Percentiles rank a stretch among this genome's conserved stretches.
Conservation (phyloP, 2,113 vertebrate species). For the Anser cygnoides region DNA sequence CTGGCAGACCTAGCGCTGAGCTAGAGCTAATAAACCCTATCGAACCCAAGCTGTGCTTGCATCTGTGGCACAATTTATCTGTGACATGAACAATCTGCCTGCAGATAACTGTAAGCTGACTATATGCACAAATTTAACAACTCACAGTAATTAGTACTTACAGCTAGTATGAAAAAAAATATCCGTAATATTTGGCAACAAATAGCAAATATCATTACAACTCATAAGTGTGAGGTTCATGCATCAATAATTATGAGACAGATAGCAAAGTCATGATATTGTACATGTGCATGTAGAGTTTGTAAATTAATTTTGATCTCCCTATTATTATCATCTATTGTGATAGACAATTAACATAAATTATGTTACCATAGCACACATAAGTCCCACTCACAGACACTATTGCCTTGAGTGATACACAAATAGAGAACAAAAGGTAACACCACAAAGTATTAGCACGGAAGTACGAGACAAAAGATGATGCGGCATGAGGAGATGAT, state of each 20-base stretch:
- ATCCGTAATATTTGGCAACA: conserved; percentile 28
- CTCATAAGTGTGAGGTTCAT: not conserved
- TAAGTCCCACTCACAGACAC: not conserved
- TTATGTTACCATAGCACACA: not conserved
- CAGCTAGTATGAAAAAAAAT: not conserved
- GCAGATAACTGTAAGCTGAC: conserved; percentile 20
- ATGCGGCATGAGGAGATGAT: not conserved
- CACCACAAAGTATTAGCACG: not conserved
- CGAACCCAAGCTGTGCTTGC: conserved; percentile 44
- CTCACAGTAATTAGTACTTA: conserved; percentile 41
- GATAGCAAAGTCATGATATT: conserved; percentile 1
- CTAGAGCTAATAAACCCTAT: conserved; percentile 14
- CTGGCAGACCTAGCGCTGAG: not conserved
- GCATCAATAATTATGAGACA: not conserved
- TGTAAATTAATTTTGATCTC: conserved; percentile 15
- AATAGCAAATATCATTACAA: not conserved
- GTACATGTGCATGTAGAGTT: conserved; percentile 6
- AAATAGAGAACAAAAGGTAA: conserved; percentile 2
- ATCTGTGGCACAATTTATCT: conserved; percentile 55
- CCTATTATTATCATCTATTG: not conserved
- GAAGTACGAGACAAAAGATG: not conserved
- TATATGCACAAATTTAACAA: conserved; percentile 23
- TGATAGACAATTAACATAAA: conserved; percentile 10
- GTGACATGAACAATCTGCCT: conserved; percentile 47
- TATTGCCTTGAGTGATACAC: not conserved